These are phyloP conservation scores for Tangara arthus DNA, from an alignment of 2,797 vertebrate species.

Conservation along the genomic window DNA sequence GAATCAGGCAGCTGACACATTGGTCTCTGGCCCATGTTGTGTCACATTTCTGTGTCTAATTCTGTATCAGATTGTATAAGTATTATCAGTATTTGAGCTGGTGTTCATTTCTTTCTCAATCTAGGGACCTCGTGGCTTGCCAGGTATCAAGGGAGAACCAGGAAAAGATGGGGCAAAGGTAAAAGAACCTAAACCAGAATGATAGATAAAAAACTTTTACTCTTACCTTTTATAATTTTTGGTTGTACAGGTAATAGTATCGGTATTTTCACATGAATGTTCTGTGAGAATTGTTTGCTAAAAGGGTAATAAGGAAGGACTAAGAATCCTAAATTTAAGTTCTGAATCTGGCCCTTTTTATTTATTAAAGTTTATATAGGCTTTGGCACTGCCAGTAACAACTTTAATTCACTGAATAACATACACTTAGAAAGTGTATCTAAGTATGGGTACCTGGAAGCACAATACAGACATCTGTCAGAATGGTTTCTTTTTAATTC, in stretches of 20 bases:
- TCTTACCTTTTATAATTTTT: not conserved
- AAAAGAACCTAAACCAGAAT: conserved; percentile 35
- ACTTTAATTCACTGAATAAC: not conserved
- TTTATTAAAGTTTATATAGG: not conserved
- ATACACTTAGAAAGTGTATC: not conserved
- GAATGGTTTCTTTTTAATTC: not conserved
- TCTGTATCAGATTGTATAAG: not conserved
- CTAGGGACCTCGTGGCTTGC: conserved; percentile 85
- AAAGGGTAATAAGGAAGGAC: not conserved
- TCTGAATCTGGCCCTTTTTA: not conserved
- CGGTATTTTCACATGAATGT: not conserved
- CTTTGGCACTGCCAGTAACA: not conserved
- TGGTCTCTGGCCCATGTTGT: not conserved
- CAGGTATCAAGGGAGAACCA: conserved; percentile 88
- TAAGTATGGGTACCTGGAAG: not conserved
- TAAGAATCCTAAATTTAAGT: not conserved
- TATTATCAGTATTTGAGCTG: not conserved
- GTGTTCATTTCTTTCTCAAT: conserved; percentile 31
- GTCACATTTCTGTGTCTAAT: not conserved
- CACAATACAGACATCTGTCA: not conserved
- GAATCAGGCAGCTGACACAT: not conserved
- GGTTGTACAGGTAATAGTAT: not conserved
- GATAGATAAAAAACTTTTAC: not conserved
- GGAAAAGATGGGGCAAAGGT: conserved; percentile 87
- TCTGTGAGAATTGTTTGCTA: not conserved